Evolutionary conservation across 2,797 vertebrate genomes (phyloP).

Genomic region (Oryzias sinensis): DNA sequence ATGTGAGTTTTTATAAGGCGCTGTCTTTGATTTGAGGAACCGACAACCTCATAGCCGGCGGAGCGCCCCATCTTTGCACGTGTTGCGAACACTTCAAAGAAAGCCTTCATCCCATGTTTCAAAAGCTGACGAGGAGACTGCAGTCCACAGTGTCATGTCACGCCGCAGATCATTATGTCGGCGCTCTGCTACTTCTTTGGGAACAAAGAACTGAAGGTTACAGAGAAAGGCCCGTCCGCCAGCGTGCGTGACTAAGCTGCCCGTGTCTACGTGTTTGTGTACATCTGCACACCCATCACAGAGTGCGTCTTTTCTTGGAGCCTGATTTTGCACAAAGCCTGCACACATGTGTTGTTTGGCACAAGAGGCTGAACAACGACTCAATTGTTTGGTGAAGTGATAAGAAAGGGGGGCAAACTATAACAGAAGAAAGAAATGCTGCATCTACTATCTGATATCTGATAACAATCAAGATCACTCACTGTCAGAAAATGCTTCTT

Average conservation of each 20-base stretch:
- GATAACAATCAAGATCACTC: constrained; percentile 49
- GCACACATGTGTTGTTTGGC: constrained; percentile 40
- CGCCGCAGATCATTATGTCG: constrained; percentile 32
- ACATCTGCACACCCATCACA: constrained; percentile 17
- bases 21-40: too few species aligned
- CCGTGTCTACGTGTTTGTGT: constrained; percentile 25
- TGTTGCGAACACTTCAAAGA: too few species aligned
- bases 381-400: constrained; percentile 51
- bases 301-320: constrained; percentile 38
- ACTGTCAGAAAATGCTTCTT: constrained; percentile 29
- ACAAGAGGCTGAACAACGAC: constrained; percentile 49
- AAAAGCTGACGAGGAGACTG: constrained; percentile 11
- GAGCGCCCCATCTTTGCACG: too few species aligned
- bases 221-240: constrained; percentile 46
- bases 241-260: constrained; percentile 31
- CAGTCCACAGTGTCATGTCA: constrained; percentile 21
- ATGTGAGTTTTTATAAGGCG: too few species aligned
- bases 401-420: constrained; percentile 28
- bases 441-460: constrained; percentile 28
- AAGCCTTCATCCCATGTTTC: constrained; percentile 8
- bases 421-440: constrained; percentile 35
- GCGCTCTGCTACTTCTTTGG: constrained; percentile 41
- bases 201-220: constrained; percentile 63
- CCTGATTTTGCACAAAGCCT: constrained; percentile 20
- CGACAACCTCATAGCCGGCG: too few species aligned